Evolutionary conservation across 2,113 vertebrate genomes (phyloP).

Genomic region (Hippocampus guttulatus): DNA sequence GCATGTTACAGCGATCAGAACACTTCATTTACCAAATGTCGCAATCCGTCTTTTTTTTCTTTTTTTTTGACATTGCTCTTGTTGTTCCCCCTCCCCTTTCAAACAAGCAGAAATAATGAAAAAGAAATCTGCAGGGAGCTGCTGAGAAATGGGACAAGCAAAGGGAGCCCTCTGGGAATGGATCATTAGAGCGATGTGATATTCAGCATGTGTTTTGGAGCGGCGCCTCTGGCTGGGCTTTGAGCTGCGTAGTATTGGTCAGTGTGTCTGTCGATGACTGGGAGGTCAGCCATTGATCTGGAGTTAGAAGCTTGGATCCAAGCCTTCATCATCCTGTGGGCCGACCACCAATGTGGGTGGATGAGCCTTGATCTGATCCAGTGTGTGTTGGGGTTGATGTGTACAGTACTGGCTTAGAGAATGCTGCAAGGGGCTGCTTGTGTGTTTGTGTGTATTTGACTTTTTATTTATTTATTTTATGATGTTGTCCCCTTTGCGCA

Average conservation of each 20-base stretch:
- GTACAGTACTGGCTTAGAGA: conserved; percentile 10
- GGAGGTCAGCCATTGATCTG: conserved; percentile 68
- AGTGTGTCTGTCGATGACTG: conserved; percentile 41
- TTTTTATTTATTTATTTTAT: conserved; percentile 4
- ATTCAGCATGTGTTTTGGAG: conserved; percentile 52
- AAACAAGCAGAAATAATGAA: conserved; percentile 22
- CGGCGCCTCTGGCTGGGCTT: conserved; percentile 42
- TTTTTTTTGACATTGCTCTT: conserved; percentile 17
- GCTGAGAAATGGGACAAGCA: conserved; percentile 23
- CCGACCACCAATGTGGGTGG: conserved; percentile 49
- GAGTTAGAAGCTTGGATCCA: conserved; percentile 62
- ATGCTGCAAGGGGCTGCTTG: conserved; percentile 10
- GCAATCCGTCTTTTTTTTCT: conserved; percentile 24
- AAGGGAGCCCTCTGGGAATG: conserved; percentile 31
- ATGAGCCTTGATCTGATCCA: conserved; percentile 67
- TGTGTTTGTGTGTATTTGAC: conserved; percentile 3
- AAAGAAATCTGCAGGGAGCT: conserved; percentile 30
- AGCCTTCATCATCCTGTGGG: conserved; percentile 60
- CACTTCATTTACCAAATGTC: conserved; percentile 16
- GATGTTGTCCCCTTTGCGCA: not conserved
- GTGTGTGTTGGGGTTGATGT: conserved; percentile 17
- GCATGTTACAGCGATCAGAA: not conserved
- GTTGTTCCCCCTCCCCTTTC: conserved; percentile 7
- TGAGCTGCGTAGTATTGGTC: conserved; percentile 49
- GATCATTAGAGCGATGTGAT: conserved; percentile 52